These are phyloP conservation scores for Scaptomyza flava DNA, from an alignment of 2,888 invertebrate species.

Conservation along the genomic window DNA sequence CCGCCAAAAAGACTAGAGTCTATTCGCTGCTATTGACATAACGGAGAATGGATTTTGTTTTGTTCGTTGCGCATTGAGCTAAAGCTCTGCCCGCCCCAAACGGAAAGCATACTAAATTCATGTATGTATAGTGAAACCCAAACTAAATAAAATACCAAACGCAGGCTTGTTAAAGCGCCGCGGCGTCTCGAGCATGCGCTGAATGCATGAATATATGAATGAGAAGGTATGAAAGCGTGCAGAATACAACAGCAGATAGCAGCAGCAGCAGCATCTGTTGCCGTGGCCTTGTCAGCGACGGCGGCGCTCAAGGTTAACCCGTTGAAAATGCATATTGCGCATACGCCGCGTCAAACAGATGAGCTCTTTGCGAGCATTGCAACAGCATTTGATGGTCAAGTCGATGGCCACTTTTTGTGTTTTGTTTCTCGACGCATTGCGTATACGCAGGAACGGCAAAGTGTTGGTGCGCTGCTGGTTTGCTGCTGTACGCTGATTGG, in stretches of 20 bases:
- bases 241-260: background rate
- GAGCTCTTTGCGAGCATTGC: background rate
- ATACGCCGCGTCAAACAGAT: conserved; percentile 56
- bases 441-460: conserved; percentile 20
- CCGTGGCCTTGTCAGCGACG: background rate
- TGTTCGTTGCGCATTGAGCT: conserved; percentile 7
- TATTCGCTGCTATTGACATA: no score
- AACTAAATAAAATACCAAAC: conserved; percentile 41
- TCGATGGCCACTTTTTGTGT: background rate
- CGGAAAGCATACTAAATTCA: background rate
- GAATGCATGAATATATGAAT: conserved; percentile 39
- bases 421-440: conserved; percentile 11
- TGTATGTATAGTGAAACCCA: background rate
- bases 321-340: conserved; percentile 76
- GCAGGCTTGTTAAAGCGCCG: conserved; percentile 30
- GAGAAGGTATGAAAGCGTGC: background rate
- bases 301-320: conserved; percentile 66
- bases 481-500: conserved; percentile 34
- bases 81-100: conserved; percentile 1
- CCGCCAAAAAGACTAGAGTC: no score
- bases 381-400: conserved; percentile 21
- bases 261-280: no score
- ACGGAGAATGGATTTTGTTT: background rate
- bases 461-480: no score
- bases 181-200: conserved; percentile 62